phyloP scores from a whole-genome alignment of 2,797 vertebrate species.

The Lindbergichthys nudifrons region DNA sequence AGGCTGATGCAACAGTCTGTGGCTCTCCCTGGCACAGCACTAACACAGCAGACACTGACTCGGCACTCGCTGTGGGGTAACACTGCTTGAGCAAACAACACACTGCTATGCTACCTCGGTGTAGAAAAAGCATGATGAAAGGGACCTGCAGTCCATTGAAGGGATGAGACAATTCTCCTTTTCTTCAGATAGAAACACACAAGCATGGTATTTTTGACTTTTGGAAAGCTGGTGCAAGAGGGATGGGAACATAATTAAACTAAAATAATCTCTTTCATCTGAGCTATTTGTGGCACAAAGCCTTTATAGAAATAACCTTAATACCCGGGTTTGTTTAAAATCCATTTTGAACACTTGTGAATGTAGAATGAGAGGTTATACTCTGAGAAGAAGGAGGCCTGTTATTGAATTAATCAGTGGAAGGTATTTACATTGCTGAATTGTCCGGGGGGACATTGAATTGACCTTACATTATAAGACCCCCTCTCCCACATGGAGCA shows the following conservation, averaged over 20 bases:
- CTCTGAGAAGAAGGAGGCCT: conserved; percentile 50
- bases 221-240: conserved; percentile 11
- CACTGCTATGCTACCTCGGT: conserved; percentile 11
- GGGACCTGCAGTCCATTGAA: conserved; percentile 57
- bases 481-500: conserved; percentile 57
- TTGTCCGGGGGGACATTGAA: conserved; percentile 62
- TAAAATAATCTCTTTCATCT: conserved; percentile 32
- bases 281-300: conserved; percentile 19
- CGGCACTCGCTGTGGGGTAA: conserved; percentile 53
- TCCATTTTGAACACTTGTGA: conserved; percentile 59
- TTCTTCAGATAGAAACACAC: conserved; percentile 31
- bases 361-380: conserved; percentile 51
- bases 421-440: conserved; percentile 64
- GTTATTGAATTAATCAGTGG: conserved; percentile 59
- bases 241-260: conserved; percentile 41
- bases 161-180: conserved; percentile 48
- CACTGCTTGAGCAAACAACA: conserved; percentile 49
- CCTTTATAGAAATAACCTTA: conserved; percentile 49
- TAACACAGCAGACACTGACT: conserved; percentile 71
- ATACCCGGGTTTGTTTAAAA: conserved; percentile 43
- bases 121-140: conserved; percentile 56
- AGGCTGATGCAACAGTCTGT: conserved; percentile 75
- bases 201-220: conserved; percentile 53
- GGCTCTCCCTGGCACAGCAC: conserved; percentile 64
- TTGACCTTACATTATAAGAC: conserved; percentile 70